Conservation (phyloP, 92 coral and sea anemone genomes). For the Porites lobata region DNA sequence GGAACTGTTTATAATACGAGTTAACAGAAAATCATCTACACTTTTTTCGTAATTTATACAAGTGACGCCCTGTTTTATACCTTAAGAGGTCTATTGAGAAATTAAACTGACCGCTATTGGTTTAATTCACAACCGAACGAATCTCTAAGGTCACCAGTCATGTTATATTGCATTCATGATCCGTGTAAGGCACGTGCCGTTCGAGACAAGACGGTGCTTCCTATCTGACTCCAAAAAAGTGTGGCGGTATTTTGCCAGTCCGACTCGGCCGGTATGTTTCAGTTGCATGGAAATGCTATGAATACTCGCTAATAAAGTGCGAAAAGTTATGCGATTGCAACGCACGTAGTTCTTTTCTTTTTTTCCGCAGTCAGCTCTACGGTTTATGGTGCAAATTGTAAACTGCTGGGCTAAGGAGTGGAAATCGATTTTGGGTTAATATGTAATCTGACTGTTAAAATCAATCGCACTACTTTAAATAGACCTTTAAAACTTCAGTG, state of each 20-base stretch:
- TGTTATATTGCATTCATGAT: neutral
- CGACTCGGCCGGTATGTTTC: neutral
- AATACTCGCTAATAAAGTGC: constrained; percentile 49
- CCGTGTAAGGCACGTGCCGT: neutral
- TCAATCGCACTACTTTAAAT: too few relatives aligned
- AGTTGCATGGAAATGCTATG: constrained; percentile 24
- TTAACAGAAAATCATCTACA: constrained; percentile 19
- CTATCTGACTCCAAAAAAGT: constrained; percentile 48
- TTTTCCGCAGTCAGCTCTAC: too few relatives aligned
- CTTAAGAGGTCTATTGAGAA: neutral
- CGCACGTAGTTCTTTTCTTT: neutral
- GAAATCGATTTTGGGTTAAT: too few relatives aligned
- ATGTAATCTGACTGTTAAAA: too few relatives aligned
- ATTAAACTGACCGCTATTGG: neutral
- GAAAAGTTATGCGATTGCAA: constrained; percentile 10
- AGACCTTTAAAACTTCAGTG: too few relatives aligned
- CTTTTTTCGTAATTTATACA: constrained; percentile 33
- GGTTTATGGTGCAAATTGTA: too few relatives aligned
- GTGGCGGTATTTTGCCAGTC: constrained; percentile 49
- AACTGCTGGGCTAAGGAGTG: too few relatives aligned
- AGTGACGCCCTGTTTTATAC: neutral
- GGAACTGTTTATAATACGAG: constrained; percentile 27
- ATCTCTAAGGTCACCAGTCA: neutral
- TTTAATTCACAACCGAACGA: neutral
- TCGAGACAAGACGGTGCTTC: constrained; percentile 35